Conservation (phyloP, 2,888 invertebrate genomes). For the Harpalus rufipes region DNA sequence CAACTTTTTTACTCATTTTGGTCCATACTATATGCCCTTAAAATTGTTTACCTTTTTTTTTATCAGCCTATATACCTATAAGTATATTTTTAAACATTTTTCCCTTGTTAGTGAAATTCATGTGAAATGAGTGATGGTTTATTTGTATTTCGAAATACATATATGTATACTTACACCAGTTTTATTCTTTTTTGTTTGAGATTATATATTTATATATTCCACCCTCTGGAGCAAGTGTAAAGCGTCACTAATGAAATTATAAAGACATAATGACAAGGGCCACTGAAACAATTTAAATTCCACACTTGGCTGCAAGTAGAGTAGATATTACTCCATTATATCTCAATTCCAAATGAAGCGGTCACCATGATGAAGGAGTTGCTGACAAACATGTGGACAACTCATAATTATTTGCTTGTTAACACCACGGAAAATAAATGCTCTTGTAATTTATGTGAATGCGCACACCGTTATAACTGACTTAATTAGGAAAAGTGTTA, state of each 20-base stretch:
- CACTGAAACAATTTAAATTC: constrained; percentile 41
- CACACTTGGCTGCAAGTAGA: constrained; percentile 22
- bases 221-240: neutral
- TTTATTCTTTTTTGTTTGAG: no score
- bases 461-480: constrained; percentile 18
- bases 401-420: constrained; percentile 55
- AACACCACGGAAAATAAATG: constrained; percentile 43
- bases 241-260: constrained; percentile 59
- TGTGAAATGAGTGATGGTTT: no score
- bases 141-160: no score
- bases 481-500: no score
- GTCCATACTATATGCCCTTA: no score
- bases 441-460: neutral
- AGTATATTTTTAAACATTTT: no score
- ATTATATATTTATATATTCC: constrained; percentile 18
- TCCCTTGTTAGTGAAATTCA: no score
- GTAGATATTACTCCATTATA: constrained; percentile 55
- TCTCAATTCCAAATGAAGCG: constrained; percentile 53
- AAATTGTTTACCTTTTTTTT: no score
- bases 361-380: constrained; percentile 36
- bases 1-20: no score
- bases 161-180: no score
- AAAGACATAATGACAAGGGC: constrained; percentile 57
- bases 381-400: constrained; percentile 23
- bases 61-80: no score